Conservation (phyloP, 2,113 vertebrate genomes). For the Leucoraja erinaceus region DNA sequence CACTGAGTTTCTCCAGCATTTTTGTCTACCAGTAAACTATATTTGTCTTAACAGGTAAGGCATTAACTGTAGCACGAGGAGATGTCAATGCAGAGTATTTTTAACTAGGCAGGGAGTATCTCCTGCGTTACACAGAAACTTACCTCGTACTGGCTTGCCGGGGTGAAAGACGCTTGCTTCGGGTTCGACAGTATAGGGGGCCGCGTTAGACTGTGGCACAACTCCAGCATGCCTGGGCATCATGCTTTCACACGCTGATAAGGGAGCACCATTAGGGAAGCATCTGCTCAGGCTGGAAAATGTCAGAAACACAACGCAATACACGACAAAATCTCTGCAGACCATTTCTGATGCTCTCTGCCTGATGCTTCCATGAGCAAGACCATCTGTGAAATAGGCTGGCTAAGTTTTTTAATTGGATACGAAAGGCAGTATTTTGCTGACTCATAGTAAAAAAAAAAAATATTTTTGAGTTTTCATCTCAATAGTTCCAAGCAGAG, state of each 20-base stretch:
- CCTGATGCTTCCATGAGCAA: background rate
- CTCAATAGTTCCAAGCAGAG: background rate
- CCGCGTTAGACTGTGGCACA: slow-evolving; percentile 6
- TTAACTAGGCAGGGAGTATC: background rate
- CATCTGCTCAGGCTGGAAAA: background rate
- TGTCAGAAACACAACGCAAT: slow-evolving; percentile 33
- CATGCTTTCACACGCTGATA: slow-evolving; percentile 43
- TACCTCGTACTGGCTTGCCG: slow-evolving; percentile 42
- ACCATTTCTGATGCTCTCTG: background rate
- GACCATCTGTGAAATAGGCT: background rate
- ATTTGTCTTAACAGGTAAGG: background rate
- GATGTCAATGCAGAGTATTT: background rate
- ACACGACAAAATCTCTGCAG: background rate
- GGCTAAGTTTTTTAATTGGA: background rate
- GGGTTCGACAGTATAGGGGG: slow-evolving; percentile 44
- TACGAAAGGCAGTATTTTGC: background rate
- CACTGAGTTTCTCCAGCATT: no score
- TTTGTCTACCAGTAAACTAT: no score
- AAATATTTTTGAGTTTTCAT: slow-evolving; percentile 7
- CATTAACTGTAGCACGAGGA: background rate
- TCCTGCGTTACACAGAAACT: background rate
- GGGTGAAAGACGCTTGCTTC: slow-evolving; percentile 39
- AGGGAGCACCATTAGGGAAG: slow-evolving; percentile 41
- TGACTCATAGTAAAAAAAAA: background rate
- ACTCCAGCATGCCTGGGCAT: slow-evolving; percentile 43